These are phyloP conservation scores for Melanotaenia maccullochi DNA, from an alignment of 2,797 vertebrate species.

Conservation along the genomic window DNA sequence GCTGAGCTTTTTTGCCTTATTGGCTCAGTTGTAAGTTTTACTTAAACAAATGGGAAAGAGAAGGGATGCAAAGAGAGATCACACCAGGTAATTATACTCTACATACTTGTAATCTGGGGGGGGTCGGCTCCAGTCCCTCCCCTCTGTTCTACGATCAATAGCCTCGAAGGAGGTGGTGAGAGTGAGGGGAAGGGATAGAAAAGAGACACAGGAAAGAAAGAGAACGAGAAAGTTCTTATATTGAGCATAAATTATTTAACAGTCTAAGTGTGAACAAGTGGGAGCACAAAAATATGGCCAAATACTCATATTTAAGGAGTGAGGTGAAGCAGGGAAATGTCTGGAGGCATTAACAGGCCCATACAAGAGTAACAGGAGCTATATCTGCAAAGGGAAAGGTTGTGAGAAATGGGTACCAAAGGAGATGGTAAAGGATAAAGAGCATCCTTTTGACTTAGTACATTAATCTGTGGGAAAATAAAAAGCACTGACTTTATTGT, in stretches of 20 bases:
- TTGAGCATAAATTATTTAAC: constrained; percentile 68
- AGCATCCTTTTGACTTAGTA: constrained; percentile 57
- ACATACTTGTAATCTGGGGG: constrained; percentile 62
- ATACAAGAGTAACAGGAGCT: constrained; percentile 35
- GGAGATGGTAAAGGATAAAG: constrained; percentile 4
- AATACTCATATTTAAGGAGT: constrained; percentile 59
- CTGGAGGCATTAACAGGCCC: constrained; percentile 46
- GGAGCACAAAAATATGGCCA: constrained; percentile 34
- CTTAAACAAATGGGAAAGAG: constrained; percentile 21
- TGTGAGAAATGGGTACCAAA: no score
- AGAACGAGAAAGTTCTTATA: constrained; percentile 40
- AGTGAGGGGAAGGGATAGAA: constrained; percentile 8
- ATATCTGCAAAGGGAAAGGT: constrained; percentile 9
- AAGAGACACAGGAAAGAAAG: constrained; percentile 7
- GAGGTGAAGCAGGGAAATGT: constrained; percentile 61
- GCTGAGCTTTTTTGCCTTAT: constrained; percentile 39
- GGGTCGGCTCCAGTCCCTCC: constrained; percentile 55
- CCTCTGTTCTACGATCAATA: constrained; percentile 70
- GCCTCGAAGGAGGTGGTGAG: constrained; percentile 30
- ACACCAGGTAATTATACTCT: constrained; percentile 70
- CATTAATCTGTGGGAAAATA: constrained; percentile 38
- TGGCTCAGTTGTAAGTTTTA: constrained; percentile 29
- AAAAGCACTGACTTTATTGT: constrained; percentile 46
- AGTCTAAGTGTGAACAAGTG: constrained; percentile 39
- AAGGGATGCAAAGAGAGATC: constrained; percentile 37